These are phyloP conservation scores for Ginglymostoma cirratum DNA, from an alignment of 2,113 vertebrate species.

Conservation along the genomic window DNA sequence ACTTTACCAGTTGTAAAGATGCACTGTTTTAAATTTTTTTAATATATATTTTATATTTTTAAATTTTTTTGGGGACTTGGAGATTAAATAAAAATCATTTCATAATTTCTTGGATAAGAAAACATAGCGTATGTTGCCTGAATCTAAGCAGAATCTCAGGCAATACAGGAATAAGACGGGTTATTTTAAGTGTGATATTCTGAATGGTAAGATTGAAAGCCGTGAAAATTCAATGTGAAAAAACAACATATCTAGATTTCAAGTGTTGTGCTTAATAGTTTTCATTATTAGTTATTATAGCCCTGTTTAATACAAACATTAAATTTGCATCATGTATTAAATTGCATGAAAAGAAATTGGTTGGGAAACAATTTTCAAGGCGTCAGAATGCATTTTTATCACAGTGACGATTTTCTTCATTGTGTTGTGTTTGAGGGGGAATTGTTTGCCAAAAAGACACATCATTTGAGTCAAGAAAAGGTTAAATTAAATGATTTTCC, in stretches of 20 bases:
- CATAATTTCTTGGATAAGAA: not conserved
- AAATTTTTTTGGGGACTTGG: not conserved
- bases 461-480: not conserved
- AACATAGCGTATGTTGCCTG: not conserved
- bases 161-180: not conserved
- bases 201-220: not conserved
- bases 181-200: not conserved
- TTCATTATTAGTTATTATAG: not conserved
- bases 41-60: too few species aligned
- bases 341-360: not conserved
- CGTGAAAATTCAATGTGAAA: not conserved
- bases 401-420: not conserved
- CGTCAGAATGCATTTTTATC: not conserved
- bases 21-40: not conserved
- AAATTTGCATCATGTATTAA: not conserved
- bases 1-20: not conserved
- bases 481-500: constrained; percentile 18
- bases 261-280: not conserved
- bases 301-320: not conserved
- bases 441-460: not conserved
- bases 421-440: not conserved
- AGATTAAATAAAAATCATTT: not conserved
- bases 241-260: not conserved
- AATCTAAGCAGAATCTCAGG: not conserved
- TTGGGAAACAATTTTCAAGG: not conserved